Evolutionary conservation across 2,113 vertebrate species (phyloP), one percentile per base, ranked within the genome.

Genomic region (Halichoeres trimaculatus): DNA sequence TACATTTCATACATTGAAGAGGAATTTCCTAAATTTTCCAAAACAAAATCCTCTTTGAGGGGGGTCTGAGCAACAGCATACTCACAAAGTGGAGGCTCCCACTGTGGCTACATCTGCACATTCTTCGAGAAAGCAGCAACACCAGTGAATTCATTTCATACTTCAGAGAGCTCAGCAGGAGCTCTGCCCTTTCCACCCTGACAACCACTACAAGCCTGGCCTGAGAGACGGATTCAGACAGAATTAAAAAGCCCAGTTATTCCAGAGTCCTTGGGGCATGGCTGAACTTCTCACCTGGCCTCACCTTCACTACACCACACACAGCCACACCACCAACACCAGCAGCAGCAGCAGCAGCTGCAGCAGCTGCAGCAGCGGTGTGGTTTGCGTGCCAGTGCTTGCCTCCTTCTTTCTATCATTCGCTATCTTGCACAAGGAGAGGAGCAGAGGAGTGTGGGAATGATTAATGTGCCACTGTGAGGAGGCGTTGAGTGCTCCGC

Each of bases 61-160:
- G 69, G 60, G 24, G 17, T 62, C 50, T 67, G 70, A 66, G 81
- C 57, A 74, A 70, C 56, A 24, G 64, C 0, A 36, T 57, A 48
- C 10, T 20, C 68, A 60, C 57, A 66, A 76, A 67, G 82, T 67
- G 72, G 54, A n/a, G 61, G 81, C 70, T 86, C 78, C 83, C 57
- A 78, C 84, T 86, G 85, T 54, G 84, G 81, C 84, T 81, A 83
- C 84, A 88, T 86, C 84, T 85, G 88, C 79, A 81, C 76, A 85
- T 86, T 86, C 78, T 85, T 88, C 67, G 45, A 73, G 63, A 71
- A 67, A 78, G 66, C 78, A 76, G 81, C 60, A 71, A 61, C 71
- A 78, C 52, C 79, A 74, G 54, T 70, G 67, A 83, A 85, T 85
- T 85, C 1, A 85, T 89, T 81, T 84, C 74, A 87, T 87, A 85